These are phyloP conservation scores for Melanerpes aurifrons DNA, from an alignment of 2,113 vertebrate species.

Conservation along the genomic window DNA sequence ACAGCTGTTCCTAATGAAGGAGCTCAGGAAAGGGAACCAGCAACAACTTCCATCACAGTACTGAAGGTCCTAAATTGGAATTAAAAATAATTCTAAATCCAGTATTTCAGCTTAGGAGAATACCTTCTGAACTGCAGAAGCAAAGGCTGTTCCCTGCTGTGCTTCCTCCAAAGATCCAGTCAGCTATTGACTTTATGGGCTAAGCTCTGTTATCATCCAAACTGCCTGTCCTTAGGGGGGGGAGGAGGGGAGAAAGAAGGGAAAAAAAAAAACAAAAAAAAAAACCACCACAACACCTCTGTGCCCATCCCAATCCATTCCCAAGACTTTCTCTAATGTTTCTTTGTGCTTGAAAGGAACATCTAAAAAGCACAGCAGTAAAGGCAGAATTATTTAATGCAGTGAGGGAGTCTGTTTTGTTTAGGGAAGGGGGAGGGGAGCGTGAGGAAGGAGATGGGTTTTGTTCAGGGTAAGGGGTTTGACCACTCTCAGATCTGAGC, in stretches of 20 bases:
- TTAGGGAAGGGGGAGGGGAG: too few relatives aligned
- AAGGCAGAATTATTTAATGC: background rate
- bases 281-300: too few relatives aligned
- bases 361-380: background rate
- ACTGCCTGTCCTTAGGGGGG: background rate
- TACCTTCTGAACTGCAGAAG: background rate
- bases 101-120: background rate
- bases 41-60: background rate
- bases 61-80: background rate
- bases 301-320: background rate
- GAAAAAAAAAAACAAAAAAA: too few relatives aligned
- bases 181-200: background rate
- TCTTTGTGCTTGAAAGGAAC: background rate
- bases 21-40: background rate
- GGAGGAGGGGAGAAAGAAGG: background rate
- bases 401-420: background rate
- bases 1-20: conserved; percentile 1
- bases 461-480: background rate
- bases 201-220: background rate
- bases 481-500: background rate
- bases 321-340: background rate
- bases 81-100: background rate
- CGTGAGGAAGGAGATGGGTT: too few relatives aligned
- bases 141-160: background rate
- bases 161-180: background rate